Evolutionary conservation across 2,888 invertebrate species (phyloP), one percentile per base, ranked within the genome.

Genomic region (Pinctada fucata): DNA sequence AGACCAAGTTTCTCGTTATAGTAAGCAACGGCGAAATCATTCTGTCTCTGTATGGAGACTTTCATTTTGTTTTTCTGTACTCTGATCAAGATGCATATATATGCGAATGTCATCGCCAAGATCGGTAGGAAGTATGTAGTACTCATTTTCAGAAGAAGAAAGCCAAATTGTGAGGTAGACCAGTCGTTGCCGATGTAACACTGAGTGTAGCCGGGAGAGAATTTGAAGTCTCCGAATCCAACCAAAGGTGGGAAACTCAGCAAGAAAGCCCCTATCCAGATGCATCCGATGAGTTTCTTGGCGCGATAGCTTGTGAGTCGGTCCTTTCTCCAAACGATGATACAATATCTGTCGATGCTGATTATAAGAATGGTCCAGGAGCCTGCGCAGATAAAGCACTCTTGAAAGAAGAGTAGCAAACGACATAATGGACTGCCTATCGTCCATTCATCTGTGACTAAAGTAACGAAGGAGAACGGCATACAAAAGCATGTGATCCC

Each of bases 261-360:
- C 2, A 80, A 45, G 1, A 83, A n/a, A 2, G 90, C 85, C 2
- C 82, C 75, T 3, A 70, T 47, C 86, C 90, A 88, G 6, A 86
- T 83, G 0, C 84, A 49, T 0, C 78, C 49, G 3, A 90, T 83
- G 6, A 88, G 66, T 3, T 81, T 5, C 45, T 84, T 84, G 4
- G 90, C 85, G 4, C 82, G 77, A 16, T 75, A 76, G 3, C 85
- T 83, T n/a, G 81, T 85, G 2, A 91, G 82, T 74, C 83, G 84
- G 74, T 90, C 89, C 47, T 79, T 80, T 45, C 85, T 78, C 47
- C 83, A 84, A 0, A 90, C 89, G 45, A 91, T 88, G 69, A 91
- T 90, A 16, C 86, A 74, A 72, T 88, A 91, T 5, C 91, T 79
- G 75, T 91, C 90, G 1, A 87, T 72, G 76, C 89, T 90, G 72